Evolutionary conservation across 64 coral and sea anemone species (phyloP).

Genomic region (Montipora foliosa): DNA sequence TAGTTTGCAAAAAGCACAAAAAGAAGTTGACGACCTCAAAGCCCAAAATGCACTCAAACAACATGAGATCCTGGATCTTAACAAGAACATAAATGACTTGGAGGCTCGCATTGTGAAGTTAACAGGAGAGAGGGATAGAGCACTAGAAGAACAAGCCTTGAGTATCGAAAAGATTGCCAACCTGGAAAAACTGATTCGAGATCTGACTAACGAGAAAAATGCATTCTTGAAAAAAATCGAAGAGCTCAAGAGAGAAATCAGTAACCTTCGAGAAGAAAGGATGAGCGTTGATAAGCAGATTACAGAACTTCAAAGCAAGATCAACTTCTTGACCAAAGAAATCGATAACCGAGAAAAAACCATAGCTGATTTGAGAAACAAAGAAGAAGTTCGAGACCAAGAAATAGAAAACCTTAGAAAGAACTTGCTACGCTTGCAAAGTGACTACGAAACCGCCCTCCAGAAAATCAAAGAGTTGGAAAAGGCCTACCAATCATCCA

Average conservation of each 20-base stretch:
- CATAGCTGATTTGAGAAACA: slow-evolving; percentile 78
- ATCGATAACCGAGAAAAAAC: slow-evolving; percentile 78
- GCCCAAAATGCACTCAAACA: slow-evolving; percentile 65
- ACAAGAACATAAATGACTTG: slow-evolving; percentile 87
- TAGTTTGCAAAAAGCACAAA: slow-evolving; percentile 69
- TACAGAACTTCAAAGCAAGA: slow-evolving; percentile 85
- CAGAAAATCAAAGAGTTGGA: slow-evolving; percentile 93
- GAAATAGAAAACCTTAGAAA: slow-evolving; percentile 83
- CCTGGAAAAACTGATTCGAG: slow-evolving; percentile 82
- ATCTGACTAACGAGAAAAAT: slow-evolving; percentile 71
- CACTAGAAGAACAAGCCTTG: slow-evolving; percentile 73
- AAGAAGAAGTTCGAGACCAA: slow-evolving; percentile 72
- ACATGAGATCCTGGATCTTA: slow-evolving; percentile 82
- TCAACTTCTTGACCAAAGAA: slow-evolving; percentile 77
- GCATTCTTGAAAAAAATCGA: slow-evolving; percentile 82
- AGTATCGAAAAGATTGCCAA: slow-evolving; percentile 57
- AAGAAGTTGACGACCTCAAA: slow-evolving; percentile 81
- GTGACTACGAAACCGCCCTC: slow-evolving; percentile 80
- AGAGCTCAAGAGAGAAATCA: slow-evolving; percentile 72
- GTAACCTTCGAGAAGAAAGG: slow-evolving; percentile 75
- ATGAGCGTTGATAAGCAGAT: slow-evolving; percentile 72
- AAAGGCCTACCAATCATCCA: slow-evolving; percentile 72
- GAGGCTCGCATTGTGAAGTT: slow-evolving; percentile 77
- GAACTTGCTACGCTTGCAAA: slow-evolving; percentile 84
- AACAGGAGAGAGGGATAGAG: slow-evolving; percentile 78